These are phyloP conservation scores for Coreoperca whiteheadi DNA, from an alignment of 2,113 vertebrate species.

Conservation along the genomic window DNA sequence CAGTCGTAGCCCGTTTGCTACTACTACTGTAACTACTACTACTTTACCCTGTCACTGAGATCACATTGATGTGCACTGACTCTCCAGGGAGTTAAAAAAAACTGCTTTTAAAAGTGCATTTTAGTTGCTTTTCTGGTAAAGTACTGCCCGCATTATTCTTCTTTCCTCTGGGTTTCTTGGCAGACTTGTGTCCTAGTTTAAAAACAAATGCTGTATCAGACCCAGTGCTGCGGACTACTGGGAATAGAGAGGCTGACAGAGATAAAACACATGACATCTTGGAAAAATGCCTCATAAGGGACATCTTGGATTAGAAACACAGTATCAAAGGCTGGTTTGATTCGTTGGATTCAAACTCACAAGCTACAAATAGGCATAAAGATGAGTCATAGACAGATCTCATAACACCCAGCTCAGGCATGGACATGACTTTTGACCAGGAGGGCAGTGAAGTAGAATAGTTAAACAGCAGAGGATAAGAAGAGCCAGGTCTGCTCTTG, in stretches of 20 bases:
- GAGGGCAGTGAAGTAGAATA: slow-evolving; percentile 8
- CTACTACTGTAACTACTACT: no score
- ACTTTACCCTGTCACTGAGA: slow-evolving; percentile 18
- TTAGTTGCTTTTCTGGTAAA: slow-evolving; percentile 22
- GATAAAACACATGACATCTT: slow-evolving; percentile 65
- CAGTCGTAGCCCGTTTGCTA: slow-evolving; percentile 18
- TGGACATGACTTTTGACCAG: slow-evolving; percentile 16
- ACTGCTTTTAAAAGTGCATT: slow-evolving; percentile 2
- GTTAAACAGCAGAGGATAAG: slow-evolving; percentile 6
- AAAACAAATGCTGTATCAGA: slow-evolving; percentile 61
- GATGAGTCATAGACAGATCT: slow-evolving; percentile 45
- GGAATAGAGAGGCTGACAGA: slow-evolving; percentile 58
- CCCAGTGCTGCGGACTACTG: slow-evolving; percentile 25
- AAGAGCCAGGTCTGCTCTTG: neutral
- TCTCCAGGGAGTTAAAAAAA: slow-evolving; percentile 16
- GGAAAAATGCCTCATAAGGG: slow-evolving; percentile 55
- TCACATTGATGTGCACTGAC: neutral
- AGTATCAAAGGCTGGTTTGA: slow-evolving; percentile 55
- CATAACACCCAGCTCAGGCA: slow-evolving; percentile 5
- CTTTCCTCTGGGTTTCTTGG: slow-evolving; percentile 44
- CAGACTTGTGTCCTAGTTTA: slow-evolving; percentile 64
- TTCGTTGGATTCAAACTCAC: slow-evolving; percentile 50
- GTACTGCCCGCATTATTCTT: slow-evolving; percentile 11
- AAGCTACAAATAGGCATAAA: slow-evolving; percentile 45
- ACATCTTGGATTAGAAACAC: slow-evolving; percentile 60